phyloP scores from a whole-genome alignment of 2,888 invertebrate species.

The Drosophila kuntzei region DNA sequence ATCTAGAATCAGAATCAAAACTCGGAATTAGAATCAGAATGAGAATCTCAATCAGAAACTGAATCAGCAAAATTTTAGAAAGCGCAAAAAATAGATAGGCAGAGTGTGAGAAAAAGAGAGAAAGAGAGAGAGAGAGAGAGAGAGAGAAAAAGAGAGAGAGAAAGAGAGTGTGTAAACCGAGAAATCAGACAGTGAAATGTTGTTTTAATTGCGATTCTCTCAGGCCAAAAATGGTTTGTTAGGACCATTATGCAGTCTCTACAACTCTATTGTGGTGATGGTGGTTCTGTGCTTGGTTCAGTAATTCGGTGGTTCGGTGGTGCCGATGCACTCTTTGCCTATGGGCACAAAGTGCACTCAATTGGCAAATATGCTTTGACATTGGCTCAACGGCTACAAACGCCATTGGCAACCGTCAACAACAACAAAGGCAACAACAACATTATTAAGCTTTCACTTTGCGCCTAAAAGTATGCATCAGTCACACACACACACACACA shows the following conservation, averaged over 20 bases:
- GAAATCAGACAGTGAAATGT: conserved; percentile 52
- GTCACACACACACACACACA: neutral
- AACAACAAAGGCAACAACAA: neutral
- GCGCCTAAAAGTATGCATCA: conserved; percentile 8
- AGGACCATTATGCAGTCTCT: neutral
- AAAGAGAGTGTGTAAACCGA: conserved; percentile 28
- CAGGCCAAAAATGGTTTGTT: conserved; percentile 10
- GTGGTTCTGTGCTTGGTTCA: neutral
- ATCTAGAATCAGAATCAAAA: neutral
- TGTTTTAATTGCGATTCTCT: conserved; percentile 52
- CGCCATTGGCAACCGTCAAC: conserved; percentile 8
- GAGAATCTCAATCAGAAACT: conserved; percentile 10
- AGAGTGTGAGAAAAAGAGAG: neutral
- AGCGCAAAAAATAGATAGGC: neutral
- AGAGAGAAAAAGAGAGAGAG: neutral
- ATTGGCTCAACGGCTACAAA: conserved; percentile 14
- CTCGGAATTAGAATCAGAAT: conserved; percentile 9
- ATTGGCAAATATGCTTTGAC: conserved; percentile 39
- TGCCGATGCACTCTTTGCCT: neutral
- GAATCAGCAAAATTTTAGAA: neutral
- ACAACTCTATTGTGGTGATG: neutral
- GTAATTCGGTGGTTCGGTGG: neutral
- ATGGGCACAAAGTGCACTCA: conserved; percentile 19
- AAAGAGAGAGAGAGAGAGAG: neutral
- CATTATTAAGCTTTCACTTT: conserved; percentile 10